Conservation (phyloP, 2,888 invertebrate genomes). For the Sesamia inferens region DNA sequence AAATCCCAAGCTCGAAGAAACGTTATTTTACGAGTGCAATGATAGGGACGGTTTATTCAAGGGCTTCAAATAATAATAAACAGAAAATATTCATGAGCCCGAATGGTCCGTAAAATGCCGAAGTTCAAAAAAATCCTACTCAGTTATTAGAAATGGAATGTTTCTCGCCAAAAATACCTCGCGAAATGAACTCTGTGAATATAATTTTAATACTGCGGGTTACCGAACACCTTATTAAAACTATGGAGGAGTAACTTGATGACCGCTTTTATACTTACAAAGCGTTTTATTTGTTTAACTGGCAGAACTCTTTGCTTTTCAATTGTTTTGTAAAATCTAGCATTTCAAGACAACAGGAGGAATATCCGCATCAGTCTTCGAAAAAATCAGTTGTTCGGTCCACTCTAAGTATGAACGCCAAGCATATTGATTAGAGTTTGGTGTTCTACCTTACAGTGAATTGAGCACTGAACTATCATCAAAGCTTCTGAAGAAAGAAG, state of each 20-base stretch:
- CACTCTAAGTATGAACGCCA: constrained; percentile 98
- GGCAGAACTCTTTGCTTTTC: constrained; percentile 4
- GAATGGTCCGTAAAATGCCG: constrained; percentile 18
- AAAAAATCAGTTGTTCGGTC: constrained; percentile 80
- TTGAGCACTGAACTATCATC: constrained; percentile 86
- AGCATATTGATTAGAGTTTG: constrained; percentile 95
- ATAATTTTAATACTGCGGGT: constrained; percentile 27
- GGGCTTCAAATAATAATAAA: constrained; percentile 33
- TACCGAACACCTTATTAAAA: constrained; percentile 21
- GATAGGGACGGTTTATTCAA: constrained; percentile 15
- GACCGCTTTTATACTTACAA: constrained; percentile 13
- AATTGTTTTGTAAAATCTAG: constrained; percentile 26
- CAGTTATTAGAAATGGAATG: constrained; percentile 31
- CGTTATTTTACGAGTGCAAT: constrained; percentile 23
- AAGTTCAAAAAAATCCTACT: constrained; percentile 22
- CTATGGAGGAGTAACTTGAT: constrained; percentile 25
- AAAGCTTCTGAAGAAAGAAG: constrained; percentile 33
- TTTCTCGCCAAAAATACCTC: constrained; percentile 42
- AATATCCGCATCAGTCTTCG: constrained; percentile 12
- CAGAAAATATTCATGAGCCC: constrained; percentile 31
- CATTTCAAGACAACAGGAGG: constrained; percentile 19
- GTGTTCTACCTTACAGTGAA: constrained; percentile 99
- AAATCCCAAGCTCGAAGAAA: constrained; percentile 12
- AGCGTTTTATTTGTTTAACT: constrained; percentile 26
- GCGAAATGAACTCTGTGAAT: constrained; percentile 29